phyloP scores from a whole-genome alignment of 2,797 vertebrate species.

The Tarsius wallacei region DNA sequence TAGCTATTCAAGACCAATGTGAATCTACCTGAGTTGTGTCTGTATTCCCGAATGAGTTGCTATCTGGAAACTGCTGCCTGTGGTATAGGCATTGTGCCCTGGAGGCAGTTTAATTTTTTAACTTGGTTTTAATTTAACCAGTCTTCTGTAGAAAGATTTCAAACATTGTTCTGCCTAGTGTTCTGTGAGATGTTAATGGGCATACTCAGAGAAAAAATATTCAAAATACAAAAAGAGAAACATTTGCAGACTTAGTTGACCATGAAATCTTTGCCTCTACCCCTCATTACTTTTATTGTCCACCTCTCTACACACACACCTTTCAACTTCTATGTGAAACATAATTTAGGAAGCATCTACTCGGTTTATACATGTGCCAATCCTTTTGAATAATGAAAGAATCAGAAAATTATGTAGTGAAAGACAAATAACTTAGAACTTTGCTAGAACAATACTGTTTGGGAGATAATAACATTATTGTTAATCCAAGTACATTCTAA shows the following conservation, averaged over 20 bases:
- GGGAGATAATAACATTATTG: not conserved
- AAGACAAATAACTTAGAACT: constrained; percentile 24
- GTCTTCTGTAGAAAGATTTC: not conserved
- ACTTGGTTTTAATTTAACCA: constrained; percentile 7
- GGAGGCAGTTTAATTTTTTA: constrained; percentile 22
- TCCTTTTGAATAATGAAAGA: not conserved
- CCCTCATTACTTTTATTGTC: not conserved
- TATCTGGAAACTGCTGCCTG: not conserved
- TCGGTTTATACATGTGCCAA: not conserved
- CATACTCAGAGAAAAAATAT: not conserved
- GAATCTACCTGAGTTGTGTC: not conserved
- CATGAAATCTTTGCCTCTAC: not conserved
- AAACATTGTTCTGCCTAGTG: not conserved
- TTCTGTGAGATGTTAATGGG: constrained; percentile 25
- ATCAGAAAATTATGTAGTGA: constrained; percentile 36
- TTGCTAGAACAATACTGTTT: not conserved
- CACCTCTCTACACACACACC: not conserved
- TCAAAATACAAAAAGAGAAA: not conserved
- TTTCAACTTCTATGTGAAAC: not conserved
- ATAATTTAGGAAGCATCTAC: not conserved
- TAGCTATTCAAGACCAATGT: constrained; percentile 1
- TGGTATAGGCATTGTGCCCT: not conserved
- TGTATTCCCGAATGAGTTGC: not conserved
- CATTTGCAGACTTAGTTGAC: constrained; percentile 27
- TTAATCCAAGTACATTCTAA: constrained; percentile 52